phyloP scores from a whole-genome alignment of 2,113 vertebrate genomes.

The Hydropotes inermis region DNA sequence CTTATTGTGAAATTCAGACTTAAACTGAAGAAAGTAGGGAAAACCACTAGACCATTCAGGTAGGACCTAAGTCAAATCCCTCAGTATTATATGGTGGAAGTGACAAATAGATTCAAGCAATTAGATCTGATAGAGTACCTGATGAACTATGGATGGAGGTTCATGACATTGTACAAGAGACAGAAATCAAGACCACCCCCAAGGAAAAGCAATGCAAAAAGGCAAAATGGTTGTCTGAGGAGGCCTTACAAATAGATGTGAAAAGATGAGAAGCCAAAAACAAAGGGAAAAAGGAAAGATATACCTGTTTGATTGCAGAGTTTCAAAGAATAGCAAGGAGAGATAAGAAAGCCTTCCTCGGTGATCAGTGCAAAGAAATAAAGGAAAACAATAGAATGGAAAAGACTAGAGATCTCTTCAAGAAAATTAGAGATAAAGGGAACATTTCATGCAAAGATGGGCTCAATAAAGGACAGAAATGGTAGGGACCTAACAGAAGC shows the following conservation, averaged over 20 bases:
- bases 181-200: not conserved
- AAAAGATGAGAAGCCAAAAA: not conserved
- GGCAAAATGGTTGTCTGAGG: not conserved
- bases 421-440: not conserved
- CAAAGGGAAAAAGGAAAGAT: not conserved
- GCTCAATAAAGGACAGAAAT: not conserved
- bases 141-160: not conserved
- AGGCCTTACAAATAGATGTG: not conserved
- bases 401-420: not conserved
- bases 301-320: not conserved
- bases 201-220: not conserved
- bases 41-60: not conserved
- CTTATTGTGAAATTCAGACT: not conserved
- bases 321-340: not conserved
- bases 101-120: not conserved
- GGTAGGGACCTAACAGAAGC: not conserved
- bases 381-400: not conserved
- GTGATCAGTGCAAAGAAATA: not conserved
- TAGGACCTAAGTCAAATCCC: not conserved
- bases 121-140: not conserved
- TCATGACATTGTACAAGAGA: not conserved
- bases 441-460: not conserved
- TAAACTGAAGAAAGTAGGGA: not conserved
- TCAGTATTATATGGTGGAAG: not conserved
- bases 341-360: not conserved